Evolutionary conservation across 2,888 invertebrate species (phyloP), one percentile per base, ranked within the genome.

Genomic region (Rhamphomyia laevipes): DNA sequence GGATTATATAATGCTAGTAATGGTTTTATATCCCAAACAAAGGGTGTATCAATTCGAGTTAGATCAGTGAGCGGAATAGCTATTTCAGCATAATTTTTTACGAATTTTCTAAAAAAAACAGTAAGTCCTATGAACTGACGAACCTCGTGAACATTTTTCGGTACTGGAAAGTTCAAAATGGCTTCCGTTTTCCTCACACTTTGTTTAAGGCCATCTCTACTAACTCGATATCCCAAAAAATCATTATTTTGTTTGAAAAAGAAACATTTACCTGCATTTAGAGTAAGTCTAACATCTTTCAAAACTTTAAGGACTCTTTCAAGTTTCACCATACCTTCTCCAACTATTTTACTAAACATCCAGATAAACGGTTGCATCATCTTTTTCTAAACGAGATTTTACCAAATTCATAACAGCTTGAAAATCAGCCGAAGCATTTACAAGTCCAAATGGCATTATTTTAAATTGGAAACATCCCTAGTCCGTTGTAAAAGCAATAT

Each of bases 391-490:
- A 1, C 3, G 35, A 7, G 49, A 23, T 30, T 42, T 52, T 2
- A 47, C n/a, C n/a, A 16, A 2, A 18, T 52, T 50, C 50, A 52
- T 52, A 38, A 47, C 31, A 6, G 45, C 23, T n/a, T 52, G 52
- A 10, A 50, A 52, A 6, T 38, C 44, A 4, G 43, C 45, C 3
- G 50, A 45, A 16, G 48, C 50, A 31, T 53, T 51, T 10, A 46
- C 49, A 7, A 49, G 41, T 2, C 46, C 44, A 21, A 51, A 51
- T 1, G 49, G 49, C 44, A 53, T 48, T 9, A 43, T n/a, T n/a
- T 48, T 48, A 13, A 48, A 53, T 16, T 53, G 50, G 21, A 46
- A 50, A 10, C 21, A 33, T 2, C 45, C 52, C 1, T 47, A 40
- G 33, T 48, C 46, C 6, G 51, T 53, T 3, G 44, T 37, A 17